These are phyloP conservation scores for Bombus consobrinus DNA, from an alignment of 1,140 invertebrate genomes.

Conservation along the genomic window DNA sequence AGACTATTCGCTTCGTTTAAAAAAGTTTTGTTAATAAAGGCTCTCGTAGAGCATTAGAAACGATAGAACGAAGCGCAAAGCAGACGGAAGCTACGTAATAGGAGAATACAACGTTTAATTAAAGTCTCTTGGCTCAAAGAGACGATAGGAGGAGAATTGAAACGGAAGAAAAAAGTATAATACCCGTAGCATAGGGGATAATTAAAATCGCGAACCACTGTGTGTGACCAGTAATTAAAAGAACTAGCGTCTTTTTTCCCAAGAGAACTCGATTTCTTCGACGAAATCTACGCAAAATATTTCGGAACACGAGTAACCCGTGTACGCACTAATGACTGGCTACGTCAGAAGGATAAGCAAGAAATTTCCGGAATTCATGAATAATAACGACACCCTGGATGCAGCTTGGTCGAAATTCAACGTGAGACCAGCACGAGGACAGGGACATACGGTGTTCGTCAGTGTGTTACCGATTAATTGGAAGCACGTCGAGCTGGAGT, in stretches of 20 bases:
- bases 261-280: neutral
- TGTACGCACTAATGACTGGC: constrained; percentile 45
- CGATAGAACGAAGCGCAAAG: neutral
- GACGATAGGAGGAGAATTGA: neutral
- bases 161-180: neutral
- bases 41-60: neutral
- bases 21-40: neutral
- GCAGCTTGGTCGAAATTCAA: constrained; percentile 15
- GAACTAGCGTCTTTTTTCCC: neutral
- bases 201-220: neutral
- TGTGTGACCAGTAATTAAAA: neutral
- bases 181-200: neutral
- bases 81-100: neutral
- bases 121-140: neutral
- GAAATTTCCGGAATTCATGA: constrained; percentile 47
- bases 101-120: constrained; percentile 13
- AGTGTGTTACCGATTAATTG: constrained; percentile 21
- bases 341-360: constrained; percentile 23
- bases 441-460: neutral
- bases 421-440: neutral
- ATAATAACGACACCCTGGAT: constrained; percentile 45
- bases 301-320: constrained; percentile 29
- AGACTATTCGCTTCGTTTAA: no score
- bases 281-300: neutral
- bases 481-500: neutral